Percentiles rank a stretch among this genome's conserved stretches.
Evolutionary conservation across 2,113 vertebrate genomes (phyloP).

Genomic region (Collichthys lucidus): DNA sequence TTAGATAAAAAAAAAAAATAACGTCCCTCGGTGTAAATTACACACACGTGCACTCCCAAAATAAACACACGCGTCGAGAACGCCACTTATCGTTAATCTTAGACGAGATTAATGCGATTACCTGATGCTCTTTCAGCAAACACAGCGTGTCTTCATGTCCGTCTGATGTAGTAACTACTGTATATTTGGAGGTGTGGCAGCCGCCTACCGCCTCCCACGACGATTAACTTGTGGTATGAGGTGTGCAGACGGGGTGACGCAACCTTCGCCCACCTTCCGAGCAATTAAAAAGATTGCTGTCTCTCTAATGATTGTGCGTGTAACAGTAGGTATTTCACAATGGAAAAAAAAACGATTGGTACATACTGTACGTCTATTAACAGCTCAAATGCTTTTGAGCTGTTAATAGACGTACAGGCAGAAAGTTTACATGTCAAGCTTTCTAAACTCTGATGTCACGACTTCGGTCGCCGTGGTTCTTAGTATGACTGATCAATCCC

Average conservation of each 20-base stretch:
- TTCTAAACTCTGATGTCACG: no score
- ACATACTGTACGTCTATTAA: conserved; percentile 24
- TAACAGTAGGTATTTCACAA: conserved; percentile 69
- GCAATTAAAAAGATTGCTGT: conserved; percentile 73
- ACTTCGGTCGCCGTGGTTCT: no score
- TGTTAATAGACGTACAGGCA: neutral
- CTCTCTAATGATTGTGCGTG: conserved; percentile 50
- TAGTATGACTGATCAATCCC: no score
- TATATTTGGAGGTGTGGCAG: conserved; percentile 60
- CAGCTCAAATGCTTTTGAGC: conserved; percentile 11
- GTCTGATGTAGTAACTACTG: conserved; percentile 63
- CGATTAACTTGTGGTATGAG: conserved; percentile 53
- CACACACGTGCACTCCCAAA: conserved; percentile 49
- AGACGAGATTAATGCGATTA: conserved; percentile 57
- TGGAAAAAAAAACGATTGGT: conserved; percentile 22
- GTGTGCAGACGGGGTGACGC: conserved; percentile 61
- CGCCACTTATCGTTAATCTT: conserved; percentile 52
- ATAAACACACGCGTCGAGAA: conserved; percentile 41
- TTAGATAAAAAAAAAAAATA: conserved; percentile 29
- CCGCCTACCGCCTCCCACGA: conserved; percentile 57
- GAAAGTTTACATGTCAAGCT: neutral
- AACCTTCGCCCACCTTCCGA: conserved; percentile 68
- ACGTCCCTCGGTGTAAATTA: conserved; percentile 50
- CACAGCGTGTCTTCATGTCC: conserved; percentile 44
- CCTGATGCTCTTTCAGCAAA: conserved; percentile 55